Conservation (phyloP, 2,797 vertebrate species). For the Apodemus agrarius region DNA sequence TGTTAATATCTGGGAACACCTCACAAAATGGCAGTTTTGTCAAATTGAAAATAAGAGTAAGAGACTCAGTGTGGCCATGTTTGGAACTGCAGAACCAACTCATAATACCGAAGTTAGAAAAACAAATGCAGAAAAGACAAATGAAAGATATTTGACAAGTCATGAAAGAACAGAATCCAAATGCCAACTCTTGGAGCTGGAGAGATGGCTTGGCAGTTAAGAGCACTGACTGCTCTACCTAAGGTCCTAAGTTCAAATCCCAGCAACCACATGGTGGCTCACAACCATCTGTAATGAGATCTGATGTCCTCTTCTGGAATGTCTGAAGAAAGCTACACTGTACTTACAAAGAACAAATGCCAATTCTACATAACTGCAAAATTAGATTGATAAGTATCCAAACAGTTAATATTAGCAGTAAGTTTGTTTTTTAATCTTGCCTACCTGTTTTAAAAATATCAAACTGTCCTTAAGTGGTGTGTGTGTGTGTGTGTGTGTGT, state of each 20-base stretch:
- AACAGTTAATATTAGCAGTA: too few relatives aligned
- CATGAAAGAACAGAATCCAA: neutral
- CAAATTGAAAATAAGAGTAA: neutral
- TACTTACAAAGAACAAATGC: too few relatives aligned
- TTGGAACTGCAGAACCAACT: neutral
- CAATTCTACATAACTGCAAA: neutral
- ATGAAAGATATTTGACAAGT: neutral
- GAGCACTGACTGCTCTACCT: too few relatives aligned
- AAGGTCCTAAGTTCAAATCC: too few relatives aligned
- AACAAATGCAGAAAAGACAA: neutral
- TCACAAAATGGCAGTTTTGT: constrained; percentile 58
- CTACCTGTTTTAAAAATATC: too few relatives aligned
- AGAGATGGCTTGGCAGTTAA: too few relatives aligned
- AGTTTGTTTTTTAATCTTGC: too few relatives aligned
- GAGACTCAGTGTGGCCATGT: neutral
- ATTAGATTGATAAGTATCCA: neutral
- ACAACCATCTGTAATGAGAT: too few relatives aligned
- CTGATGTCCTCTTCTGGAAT: too few relatives aligned
- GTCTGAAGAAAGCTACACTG: too few relatives aligned
- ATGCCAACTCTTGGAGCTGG: neutral
- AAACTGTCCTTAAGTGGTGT: neutral
- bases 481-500: too few relatives aligned
- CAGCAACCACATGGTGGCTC: too few relatives aligned
- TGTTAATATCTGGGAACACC: neutral
- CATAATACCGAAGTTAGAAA: neutral